These are phyloP conservation scores for Hypercompe scribonia DNA, from an alignment of 2,888 invertebrate genomes.

Conservation along the genomic window DNA sequence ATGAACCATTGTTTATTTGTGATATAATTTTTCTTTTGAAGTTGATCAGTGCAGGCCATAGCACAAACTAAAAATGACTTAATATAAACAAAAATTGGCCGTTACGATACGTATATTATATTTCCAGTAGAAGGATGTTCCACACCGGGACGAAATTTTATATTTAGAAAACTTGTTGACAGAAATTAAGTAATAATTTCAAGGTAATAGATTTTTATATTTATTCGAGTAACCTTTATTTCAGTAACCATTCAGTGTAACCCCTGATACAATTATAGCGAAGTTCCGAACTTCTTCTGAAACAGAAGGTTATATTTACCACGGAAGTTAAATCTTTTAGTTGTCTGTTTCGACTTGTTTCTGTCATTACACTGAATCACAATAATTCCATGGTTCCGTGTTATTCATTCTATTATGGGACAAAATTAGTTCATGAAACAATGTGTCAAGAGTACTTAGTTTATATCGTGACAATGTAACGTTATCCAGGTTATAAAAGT, in stretches of 20 bases:
- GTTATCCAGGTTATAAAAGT: conserved; percentile 54
- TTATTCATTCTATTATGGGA: neutral
- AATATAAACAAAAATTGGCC: too few relatives aligned
- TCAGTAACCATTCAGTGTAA: too few relatives aligned
- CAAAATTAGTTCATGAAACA: conserved; percentile 41
- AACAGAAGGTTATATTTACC: neutral
- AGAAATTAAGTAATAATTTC: too few relatives aligned
- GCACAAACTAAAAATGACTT: neutral
- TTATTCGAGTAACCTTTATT: too few relatives aligned
- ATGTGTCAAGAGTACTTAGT: conserved; percentile 48
- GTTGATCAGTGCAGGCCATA: neutral
- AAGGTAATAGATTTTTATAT: too few relatives aligned
- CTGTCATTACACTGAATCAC: neutral
- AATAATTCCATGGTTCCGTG: neutral
- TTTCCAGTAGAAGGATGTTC: too few relatives aligned
- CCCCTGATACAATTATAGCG: too few relatives aligned
- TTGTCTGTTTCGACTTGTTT: neutral
- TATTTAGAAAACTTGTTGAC: too few relatives aligned
- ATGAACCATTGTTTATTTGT: neutral
- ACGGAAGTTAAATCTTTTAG: neutral
- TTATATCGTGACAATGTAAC: conserved; percentile 64
- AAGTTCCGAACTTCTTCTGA: too few relatives aligned
- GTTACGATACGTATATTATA: too few relatives aligned
- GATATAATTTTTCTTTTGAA: neutral
- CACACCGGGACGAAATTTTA: too few relatives aligned